These are phyloP conservation scores for Tanypteryx hageni DNA, from an alignment of 2,888 invertebrate genomes.

Conservation along the genomic window DNA sequence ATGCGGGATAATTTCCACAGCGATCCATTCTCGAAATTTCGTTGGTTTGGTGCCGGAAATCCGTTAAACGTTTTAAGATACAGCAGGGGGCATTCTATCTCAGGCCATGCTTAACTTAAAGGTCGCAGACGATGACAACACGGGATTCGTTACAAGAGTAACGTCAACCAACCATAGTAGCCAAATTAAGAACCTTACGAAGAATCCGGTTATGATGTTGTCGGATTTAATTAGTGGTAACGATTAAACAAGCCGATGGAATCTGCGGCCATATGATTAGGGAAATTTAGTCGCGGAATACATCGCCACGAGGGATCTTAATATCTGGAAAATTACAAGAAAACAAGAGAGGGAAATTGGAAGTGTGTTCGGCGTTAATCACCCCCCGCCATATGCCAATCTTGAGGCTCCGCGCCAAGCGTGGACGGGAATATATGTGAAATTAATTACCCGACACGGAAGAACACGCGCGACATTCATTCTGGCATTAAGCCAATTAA, in stretches of 20 bases:
- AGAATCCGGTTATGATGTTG: neutral
- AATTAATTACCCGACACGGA: neutral
- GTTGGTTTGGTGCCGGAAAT: too few species aligned
- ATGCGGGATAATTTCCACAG: too few species aligned
- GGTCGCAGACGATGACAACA: too few species aligned
- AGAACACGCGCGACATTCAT: too few species aligned
- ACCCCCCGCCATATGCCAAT: neutral
- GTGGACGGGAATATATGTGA: neutral
- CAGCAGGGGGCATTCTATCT: too few species aligned
- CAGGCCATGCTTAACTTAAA: too few species aligned
- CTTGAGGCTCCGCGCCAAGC: neutral
- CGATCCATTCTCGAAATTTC: too few species aligned
- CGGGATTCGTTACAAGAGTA: too few species aligned
- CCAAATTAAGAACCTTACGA: neutral
- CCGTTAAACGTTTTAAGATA: too few species aligned
- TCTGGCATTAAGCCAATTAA: too few species aligned
- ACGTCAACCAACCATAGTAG: neutral
- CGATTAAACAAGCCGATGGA: neutral
- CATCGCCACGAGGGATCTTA: neutral
- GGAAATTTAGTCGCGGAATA: neutral
- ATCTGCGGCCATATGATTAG: neutral
- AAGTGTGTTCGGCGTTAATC: neutral
- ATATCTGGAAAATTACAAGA: neutral
- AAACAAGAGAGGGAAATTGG: neutral
- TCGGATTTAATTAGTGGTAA: neutral